A percentile compares a stretch with the other conserved stretches of the same genome.
Conservation (phyloP, 2,113 vertebrate species). For the Atherinomorus stipes region DNA sequence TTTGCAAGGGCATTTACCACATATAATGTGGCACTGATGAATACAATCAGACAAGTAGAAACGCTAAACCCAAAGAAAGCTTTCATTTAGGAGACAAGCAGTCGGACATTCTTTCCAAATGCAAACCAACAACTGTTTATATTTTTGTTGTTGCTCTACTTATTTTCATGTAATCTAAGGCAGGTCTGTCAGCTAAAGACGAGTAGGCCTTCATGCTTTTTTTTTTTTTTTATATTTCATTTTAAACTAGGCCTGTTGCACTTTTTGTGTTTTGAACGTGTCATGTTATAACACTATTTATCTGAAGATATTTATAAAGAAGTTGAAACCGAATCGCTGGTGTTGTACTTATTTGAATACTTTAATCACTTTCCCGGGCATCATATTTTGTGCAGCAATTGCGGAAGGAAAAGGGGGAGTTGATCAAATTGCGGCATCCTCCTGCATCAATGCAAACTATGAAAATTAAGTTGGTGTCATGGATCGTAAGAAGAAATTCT, state of each 20-base stretch:
- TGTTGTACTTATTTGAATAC: constrained; percentile 56
- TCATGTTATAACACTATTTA: constrained; percentile 76
- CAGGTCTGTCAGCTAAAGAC: constrained; percentile 41
- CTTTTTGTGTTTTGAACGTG: constrained; percentile 69
- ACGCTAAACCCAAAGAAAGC: constrained; percentile 75
- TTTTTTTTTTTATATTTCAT: not conserved
- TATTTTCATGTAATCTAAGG: constrained; percentile 28
- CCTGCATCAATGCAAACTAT: not conserved
- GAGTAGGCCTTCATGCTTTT: constrained; percentile 37
- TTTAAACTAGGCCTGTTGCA: constrained; percentile 71
- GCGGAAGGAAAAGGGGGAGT: not conserved
- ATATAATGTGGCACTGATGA: constrained; percentile 65
- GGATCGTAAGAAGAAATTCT: not conserved
- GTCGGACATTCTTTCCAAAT: constrained; percentile 43
- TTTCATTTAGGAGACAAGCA: constrained; percentile 49
- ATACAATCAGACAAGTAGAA: constrained; percentile 72
- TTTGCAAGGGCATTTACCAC: constrained; percentile 71
- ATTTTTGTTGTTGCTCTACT: constrained; percentile 48
- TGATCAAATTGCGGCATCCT: not conserved
- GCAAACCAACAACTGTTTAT: constrained; percentile 52
- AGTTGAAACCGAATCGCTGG: constrained; percentile 55
- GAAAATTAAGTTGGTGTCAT: not conserved
- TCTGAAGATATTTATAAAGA: constrained; percentile 82
- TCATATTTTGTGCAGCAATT: not conserved
- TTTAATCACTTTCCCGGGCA: not conserved